A percentile compares a stretch with the other conserved stretches of the same genome.
Conservation (phyloP, 2,888 invertebrate genomes). For the Athalia circularis region DNA sequence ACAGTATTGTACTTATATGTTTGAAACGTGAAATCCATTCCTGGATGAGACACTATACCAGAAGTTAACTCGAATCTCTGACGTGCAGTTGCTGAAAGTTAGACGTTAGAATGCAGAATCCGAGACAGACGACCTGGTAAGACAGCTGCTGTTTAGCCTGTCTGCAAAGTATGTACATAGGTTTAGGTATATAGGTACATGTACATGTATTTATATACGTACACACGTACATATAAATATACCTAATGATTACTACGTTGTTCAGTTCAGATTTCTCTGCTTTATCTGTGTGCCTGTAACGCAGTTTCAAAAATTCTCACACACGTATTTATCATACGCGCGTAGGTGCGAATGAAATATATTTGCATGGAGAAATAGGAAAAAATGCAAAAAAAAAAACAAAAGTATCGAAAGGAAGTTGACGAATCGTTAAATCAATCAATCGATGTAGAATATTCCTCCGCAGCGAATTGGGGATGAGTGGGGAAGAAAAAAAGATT, state of each 20-base stretch:
- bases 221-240: too few species aligned
- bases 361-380: not conserved
- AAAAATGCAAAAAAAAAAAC: not conserved
- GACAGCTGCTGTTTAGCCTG: constrained; percentile 30
- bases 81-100: constrained; percentile 42
- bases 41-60: constrained; percentile 5
- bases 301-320: not conserved
- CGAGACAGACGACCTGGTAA: constrained; percentile 25
- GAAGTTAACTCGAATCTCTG: constrained; percentile 10
- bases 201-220: too few species aligned
- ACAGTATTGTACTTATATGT: not conserved
- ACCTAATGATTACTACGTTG: too few species aligned
- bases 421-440: not conserved
- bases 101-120: constrained; percentile 46
- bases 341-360: too few species aligned
- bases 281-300: not conserved
- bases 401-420: not conserved
- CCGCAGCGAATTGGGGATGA: too few species aligned
- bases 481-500: not conserved
- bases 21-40: constrained; percentile 10
- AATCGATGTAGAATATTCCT: not conserved
- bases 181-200: not conserved
- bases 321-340: too few species aligned
- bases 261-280: too few species aligned
- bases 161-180: constrained; percentile 22